Percentiles rank a stretch among this genome's conserved stretches.
Evolutionary conservation across 1,140 invertebrate species (phyloP).

Genomic region (Cecropterus lyciades): DNA sequence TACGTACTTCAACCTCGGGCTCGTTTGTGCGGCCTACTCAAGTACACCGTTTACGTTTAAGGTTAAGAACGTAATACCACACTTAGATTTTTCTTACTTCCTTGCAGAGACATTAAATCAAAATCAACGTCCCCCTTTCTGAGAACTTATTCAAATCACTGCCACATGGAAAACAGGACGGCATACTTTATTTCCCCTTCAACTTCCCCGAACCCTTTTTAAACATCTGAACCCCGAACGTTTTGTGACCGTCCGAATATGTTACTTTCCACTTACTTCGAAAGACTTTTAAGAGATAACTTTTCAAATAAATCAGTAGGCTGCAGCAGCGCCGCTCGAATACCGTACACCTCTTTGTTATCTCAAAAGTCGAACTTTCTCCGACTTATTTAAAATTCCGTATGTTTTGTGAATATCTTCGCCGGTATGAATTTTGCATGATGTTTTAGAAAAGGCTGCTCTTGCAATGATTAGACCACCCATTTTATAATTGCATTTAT

Average conservation of each 20-base stretch:
- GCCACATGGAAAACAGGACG: constrained; percentile 17
- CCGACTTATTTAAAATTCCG: constrained; percentile 57
- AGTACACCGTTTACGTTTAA: constrained; percentile 32
- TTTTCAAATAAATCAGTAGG: constrained; percentile 75
- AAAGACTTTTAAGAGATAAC: constrained; percentile 58
- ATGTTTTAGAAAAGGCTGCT: neutral
- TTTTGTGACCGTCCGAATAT: constrained; percentile 59
- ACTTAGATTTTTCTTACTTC: constrained; percentile 25
- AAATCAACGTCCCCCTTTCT: constrained; percentile 20
- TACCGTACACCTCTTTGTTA: constrained; percentile 51
- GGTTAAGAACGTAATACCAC: constrained; percentile 42
- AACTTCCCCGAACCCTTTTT: constrained; percentile 39
- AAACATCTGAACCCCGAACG: constrained; percentile 50
- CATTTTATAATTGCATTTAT: too few species aligned
- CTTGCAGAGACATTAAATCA: constrained; percentile 20
- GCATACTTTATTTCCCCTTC: constrained; percentile 30
- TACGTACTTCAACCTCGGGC: constrained; percentile 33
- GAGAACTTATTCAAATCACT: constrained; percentile 16
- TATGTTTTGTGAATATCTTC: constrained; percentile 41
- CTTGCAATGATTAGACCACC: too few species aligned
- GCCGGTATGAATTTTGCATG: constrained; percentile 7
- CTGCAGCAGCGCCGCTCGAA: constrained; percentile 52
- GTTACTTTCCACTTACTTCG: constrained; percentile 51
- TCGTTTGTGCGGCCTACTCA: constrained; percentile 34
- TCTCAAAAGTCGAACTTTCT: constrained; percentile 50